Conservation (phyloP, 2,888 invertebrate genomes). For the Eilema caniola region DNA sequence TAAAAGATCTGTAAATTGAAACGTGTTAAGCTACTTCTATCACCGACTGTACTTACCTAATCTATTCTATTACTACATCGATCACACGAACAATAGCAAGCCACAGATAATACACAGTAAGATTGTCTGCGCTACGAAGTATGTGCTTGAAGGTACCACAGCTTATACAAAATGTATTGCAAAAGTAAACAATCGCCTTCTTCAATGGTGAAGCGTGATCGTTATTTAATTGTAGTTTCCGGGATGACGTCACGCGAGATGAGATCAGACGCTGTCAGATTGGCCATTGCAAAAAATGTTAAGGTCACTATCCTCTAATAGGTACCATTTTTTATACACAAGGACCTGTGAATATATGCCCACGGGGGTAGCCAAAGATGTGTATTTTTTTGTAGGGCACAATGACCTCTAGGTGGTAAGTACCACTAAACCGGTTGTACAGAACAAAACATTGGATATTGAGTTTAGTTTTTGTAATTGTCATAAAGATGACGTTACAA, state of each 20-base stretch:
- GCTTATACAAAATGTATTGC: slow-evolving; percentile 26
- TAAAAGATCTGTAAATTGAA: too few relatives aligned
- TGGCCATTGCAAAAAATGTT: slow-evolving; percentile 28
- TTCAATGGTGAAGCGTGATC: slow-evolving; percentile 43
- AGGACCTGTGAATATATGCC: not conserved
- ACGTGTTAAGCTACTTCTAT: slow-evolving; percentile 1
- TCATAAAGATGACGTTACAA: not conserved
- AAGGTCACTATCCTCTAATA: slow-evolving; percentile 37
- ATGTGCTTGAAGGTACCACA: not conserved
- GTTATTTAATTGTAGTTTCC: slow-evolving; percentile 42
- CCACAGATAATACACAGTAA: slow-evolving; percentile 19
- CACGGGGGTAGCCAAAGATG: not conserved
- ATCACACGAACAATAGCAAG: slow-evolving; percentile 19
- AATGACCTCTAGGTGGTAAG: not conserved
- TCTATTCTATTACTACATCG: slow-evolving; percentile 17
- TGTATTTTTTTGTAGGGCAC: not conserved
- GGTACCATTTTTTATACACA: not conserved
- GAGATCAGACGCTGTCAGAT: slow-evolving; percentile 41
- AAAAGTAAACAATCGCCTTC: slow-evolving; percentile 44
- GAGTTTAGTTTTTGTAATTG: not conserved
- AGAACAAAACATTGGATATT: too few relatives aligned
- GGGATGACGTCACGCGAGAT: slow-evolving; percentile 45
- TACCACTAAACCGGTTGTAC: too few relatives aligned
- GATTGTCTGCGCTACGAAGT: slow-evolving; percentile 24
- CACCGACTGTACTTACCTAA: slow-evolving; percentile 7